Base-by-base conservation (phyloP, 2,888 invertebrate genomes). In the Diaphora mendica region DNA sequence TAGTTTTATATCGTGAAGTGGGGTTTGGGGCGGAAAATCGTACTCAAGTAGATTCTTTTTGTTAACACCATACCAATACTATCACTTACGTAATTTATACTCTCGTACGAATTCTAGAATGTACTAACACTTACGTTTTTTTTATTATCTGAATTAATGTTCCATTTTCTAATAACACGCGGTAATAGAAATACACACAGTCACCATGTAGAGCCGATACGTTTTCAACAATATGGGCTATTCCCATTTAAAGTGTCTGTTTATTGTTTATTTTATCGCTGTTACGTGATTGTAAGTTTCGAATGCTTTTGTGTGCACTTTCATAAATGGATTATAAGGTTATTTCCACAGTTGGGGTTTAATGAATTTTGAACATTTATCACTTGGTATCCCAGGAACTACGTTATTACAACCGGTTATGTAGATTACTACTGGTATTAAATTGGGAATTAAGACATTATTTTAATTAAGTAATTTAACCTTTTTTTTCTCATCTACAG, bases 281-380 rank as follows among this genome's bases (percentile, higher is more conserved):
- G 74, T 74, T 75, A 83, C 81, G 82, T 79, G 79, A 81, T 72
- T 59, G 74, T 74, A 59, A 72, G 48, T 8, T 67, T 65, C 30
- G 64, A 48, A 51, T 30, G 72, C 72, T 70, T 72, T 39, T 51
- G 72, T 26, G 62, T 68, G 39, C 17, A 70, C 42, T 13, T 74
- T 26, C 30, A 23, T 68, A 62, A 68, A 15, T 68, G 51, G 23
- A n/a, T n/a, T n/a, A n/a, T n/a, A n/a, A n/a, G n/a, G n/a, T n/a
- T n/a, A n/a, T n/a, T n/a, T n/a, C n/a, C n/a, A n/a, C n/a, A n/a
- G n/a, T n/a, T n/a, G n/a, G n/a, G n/a, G n/a, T n/a, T n/a, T n/a
- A n/a, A n/a, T n/a, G n/a, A 68, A 74, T 79, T 79, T 83, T 73
- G 51, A 75, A 77, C 71, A 75, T 79, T 81, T 78, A 81, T 74